Conservation (phyloP, 1,140 invertebrate species). For the Pectinophora gossypiella region DNA sequence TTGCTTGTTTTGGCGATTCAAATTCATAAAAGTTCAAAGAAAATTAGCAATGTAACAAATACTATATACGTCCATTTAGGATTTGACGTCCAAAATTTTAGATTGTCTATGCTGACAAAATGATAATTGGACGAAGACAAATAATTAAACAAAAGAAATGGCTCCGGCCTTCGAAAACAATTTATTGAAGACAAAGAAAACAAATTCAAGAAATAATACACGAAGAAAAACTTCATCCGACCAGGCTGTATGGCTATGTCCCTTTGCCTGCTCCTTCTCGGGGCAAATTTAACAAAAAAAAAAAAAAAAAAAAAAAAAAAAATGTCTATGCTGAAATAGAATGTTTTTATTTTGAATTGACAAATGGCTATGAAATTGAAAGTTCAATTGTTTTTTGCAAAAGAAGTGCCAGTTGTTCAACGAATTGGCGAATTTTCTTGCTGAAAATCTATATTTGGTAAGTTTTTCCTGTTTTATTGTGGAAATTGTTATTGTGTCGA, state of each 20-base stretch:
- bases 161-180: no score
- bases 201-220: no score
- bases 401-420: conserved; percentile 45
- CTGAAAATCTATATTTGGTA: conserved; percentile 13
- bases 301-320: no score
- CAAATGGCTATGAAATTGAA: conserved; percentile 18
- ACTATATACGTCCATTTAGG: no score
- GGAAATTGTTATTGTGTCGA: neutral
- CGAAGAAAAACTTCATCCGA: no score
- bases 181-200: no score
- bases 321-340: conserved; percentile 18
- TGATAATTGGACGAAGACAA: no score
- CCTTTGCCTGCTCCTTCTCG: no score
- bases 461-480: conserved; percentile 3
- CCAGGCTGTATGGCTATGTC: no score
- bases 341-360: conserved; percentile 30
- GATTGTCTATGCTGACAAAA: neutral
- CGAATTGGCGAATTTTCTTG: conserved; percentile 18
- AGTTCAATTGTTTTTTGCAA: conserved; percentile 48
- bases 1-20: neutral
- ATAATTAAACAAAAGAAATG: no score
- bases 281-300: no score
- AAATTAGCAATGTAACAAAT: neutral
- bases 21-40: neutral
- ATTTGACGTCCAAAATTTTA: neutral